A percentile compares a stretch with the other conserved stretches of the same genome.
Conservation (phyloP, 2,888 invertebrate species). For the Acronicta alni region DNA sequence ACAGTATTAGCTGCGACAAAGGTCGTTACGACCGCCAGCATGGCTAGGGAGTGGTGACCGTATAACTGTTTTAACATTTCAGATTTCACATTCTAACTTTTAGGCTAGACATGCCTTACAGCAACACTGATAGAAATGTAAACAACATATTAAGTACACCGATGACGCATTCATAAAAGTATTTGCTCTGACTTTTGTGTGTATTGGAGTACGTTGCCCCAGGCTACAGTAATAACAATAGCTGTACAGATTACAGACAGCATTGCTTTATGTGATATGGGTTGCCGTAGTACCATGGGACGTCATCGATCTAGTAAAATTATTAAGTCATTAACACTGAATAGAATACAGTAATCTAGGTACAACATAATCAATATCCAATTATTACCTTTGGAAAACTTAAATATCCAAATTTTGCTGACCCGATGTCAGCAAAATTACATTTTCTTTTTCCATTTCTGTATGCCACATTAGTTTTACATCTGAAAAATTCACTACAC, state of each 20-base stretch:
- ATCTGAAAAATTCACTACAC: background rate
- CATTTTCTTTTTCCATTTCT: too few species aligned
- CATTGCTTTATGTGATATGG: background rate
- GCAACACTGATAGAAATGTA: background rate
- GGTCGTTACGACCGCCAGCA: conserved; percentile 39
- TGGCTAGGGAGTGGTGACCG: conserved; percentile 30
- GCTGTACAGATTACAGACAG: conserved; percentile 5
- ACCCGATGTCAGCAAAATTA: too few species aligned
- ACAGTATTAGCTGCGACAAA: conserved; percentile 6
- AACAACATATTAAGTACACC: conserved; percentile 16
- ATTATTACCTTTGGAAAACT: too few species aligned
- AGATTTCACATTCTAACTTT: conserved; percentile 30
- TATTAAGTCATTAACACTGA: background rate
- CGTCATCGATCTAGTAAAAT: background rate
- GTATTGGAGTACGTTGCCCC: conserved; percentile 30
- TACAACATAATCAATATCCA: too few species aligned
- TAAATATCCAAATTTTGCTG: too few species aligned
- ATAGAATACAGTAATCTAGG: too few species aligned
- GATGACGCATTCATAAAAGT: conserved; percentile 41
- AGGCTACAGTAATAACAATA: conserved; percentile 14
- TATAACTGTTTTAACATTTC: conserved; percentile 29
- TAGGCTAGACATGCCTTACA: conserved; percentile 17
- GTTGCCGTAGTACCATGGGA: conserved; percentile 2
- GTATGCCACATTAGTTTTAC: too few species aligned
- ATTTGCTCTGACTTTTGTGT: conserved; percentile 28